Evolutionary conservation across 2,888 invertebrate species (phyloP).

Genomic region (Orthosia gothica): DNA sequence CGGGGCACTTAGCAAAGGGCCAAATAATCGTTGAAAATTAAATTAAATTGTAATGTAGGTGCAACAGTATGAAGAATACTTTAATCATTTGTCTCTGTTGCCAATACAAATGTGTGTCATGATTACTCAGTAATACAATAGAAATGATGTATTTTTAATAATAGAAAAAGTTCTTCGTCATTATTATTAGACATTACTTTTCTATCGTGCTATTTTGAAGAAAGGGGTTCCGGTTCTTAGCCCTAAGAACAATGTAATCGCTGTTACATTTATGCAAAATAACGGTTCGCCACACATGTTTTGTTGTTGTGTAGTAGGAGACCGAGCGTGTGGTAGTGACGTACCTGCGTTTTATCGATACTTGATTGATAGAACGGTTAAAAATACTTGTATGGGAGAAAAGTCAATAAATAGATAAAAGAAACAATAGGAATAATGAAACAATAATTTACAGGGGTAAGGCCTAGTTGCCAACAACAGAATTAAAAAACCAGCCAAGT

Average conservation of each 20-base stretch:
- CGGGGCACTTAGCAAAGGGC: neutral
- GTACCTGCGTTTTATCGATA: constrained; percentile 15
- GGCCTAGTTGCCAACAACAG: too few relatives aligned
- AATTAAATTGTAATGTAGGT: neutral
- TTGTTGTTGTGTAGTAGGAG: constrained; percentile 34
- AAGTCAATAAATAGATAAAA: too few relatives aligned
- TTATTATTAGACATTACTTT: constrained; percentile 9
- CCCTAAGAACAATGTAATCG: constrained; percentile 62
- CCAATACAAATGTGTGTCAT: neutral
- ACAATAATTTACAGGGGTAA: too few relatives aligned
- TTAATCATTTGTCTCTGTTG: neutral
- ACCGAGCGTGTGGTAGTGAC: constrained; percentile 21
- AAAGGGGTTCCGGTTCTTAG: constrained; percentile 41
- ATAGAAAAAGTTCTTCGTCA: neutral
- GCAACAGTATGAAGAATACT: neutral
- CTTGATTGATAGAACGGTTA: neutral
- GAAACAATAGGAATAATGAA: too few relatives aligned
- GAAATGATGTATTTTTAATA: neutral
- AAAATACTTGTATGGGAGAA: too few relatives aligned
- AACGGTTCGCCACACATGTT: constrained; percentile 58
- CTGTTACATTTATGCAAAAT: constrained; percentile 62
- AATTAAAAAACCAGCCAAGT: too few relatives aligned
- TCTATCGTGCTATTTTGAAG: constrained; percentile 17
- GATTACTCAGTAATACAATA: neutral
- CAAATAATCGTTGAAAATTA: neutral